phyloP scores from a whole-genome alignment of 2,888 invertebrate species.

The Clivina fossor region DNA sequence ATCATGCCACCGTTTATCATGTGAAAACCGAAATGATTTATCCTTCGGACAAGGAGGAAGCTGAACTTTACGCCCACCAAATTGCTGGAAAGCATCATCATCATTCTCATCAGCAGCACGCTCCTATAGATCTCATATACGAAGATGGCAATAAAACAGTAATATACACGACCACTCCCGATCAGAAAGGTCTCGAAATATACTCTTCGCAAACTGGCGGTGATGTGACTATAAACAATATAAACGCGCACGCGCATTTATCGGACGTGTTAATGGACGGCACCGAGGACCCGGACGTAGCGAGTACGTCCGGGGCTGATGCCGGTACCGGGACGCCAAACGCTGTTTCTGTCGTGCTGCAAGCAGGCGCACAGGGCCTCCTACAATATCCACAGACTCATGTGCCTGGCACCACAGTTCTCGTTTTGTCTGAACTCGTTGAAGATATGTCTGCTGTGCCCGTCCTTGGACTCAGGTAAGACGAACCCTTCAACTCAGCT shows the following conservation, averaged over 20 bases:
- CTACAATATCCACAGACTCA: conserved; percentile 58
- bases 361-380: conserved; percentile 58
- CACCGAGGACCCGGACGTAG: conserved; percentile 53
- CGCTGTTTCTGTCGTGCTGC: conserved; percentile 55
- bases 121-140: conserved; percentile 79
- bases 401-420: conserved; percentile 63
- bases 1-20: conserved; percentile 63
- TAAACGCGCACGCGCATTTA: conserved; percentile 52
- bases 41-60: conserved; percentile 53
- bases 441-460: conserved; percentile 70
- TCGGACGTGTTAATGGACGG: conserved; percentile 60
- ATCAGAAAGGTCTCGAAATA: conserved; percentile 80
- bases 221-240: conserved; percentile 53
- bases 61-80: conserved; percentile 47
- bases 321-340: conserved; percentile 52
- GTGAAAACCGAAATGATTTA: conserved; percentile 58
- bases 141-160: conserved; percentile 84
- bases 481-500: too few species aligned
- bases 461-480: conserved; percentile 67
- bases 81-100: conserved; percentile 37
- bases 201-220: conserved; percentile 64
- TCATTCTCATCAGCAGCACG: conserved; percentile 70
- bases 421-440: conserved; percentile 72
- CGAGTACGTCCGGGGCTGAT: conserved; percentile 58
- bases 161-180: conserved; percentile 77